phyloP scores from a whole-genome alignment of 2,797 vertebrate genomes.

The Lagocephalus sceleratus region DNA sequence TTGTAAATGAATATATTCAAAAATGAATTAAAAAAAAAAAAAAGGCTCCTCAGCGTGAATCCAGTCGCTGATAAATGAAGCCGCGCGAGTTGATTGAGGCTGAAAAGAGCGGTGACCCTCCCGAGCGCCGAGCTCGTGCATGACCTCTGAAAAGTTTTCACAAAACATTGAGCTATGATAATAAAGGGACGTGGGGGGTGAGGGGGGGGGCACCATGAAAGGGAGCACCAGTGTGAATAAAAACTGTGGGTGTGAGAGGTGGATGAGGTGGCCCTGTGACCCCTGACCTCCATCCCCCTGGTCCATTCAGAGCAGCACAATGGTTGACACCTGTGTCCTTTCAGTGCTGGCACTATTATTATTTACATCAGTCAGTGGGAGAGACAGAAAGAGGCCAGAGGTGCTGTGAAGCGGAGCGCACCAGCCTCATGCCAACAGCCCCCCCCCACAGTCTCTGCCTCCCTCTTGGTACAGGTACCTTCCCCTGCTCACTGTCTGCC shows the following conservation, averaged over 20 bases:
- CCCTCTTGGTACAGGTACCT: constrained; percentile 39
- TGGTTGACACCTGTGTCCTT: constrained; percentile 83
- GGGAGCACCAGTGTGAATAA: constrained; percentile 60
- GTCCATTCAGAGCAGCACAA: constrained; percentile 76
- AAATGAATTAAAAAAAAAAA: background rate
- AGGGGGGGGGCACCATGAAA: constrained; percentile 34
- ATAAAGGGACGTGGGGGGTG: constrained; percentile 43
- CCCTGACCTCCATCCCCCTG: constrained; percentile 63
- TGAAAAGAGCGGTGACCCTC: constrained; percentile 61
- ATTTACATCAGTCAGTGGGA: constrained; percentile 73
- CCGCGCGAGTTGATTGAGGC: constrained; percentile 41
- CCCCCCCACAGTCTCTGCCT: constrained; percentile 4
- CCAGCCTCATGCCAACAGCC: constrained; percentile 54
- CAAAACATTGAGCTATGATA: constrained; percentile 66
- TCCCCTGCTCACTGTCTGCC: constrained; percentile 19
- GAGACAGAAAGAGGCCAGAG: constrained; percentile 59
- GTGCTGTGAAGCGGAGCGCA: constrained; percentile 56
- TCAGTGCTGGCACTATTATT: constrained; percentile 76
- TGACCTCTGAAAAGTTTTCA: constrained; percentile 66
- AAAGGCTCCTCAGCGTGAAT: constrained; percentile 15
- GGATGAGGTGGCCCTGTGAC: constrained; percentile 61
- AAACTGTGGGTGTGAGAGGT: constrained; percentile 66
- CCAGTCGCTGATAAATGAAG: constrained; percentile 30
- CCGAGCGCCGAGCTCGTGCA: constrained; percentile 43
- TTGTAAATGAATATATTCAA: constrained; percentile 1